Evolutionary conservation across 1,140 invertebrate species (phyloP), one percentile per base, ranked within the genome.

Genomic region (Rhagoletis zephyria): DNA sequence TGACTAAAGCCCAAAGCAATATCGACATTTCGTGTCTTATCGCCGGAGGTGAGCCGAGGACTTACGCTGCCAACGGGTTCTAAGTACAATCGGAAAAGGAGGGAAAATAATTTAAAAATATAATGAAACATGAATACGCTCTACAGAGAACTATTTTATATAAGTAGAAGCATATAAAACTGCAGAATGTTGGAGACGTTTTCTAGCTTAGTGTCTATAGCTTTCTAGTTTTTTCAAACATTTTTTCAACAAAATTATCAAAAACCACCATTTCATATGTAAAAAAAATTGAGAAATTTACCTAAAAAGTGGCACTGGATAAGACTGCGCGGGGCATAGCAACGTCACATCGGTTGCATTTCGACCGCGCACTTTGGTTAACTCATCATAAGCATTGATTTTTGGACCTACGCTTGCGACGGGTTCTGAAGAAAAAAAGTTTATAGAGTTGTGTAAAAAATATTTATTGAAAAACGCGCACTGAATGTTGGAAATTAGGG

Each of bases 241-340:
- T 30, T 30, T 30, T 30, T 56, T 56, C 5, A 10, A 56, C 61
- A 63, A 63, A 14, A 7, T 63, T 14, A 14, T 4, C 12, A 63
- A 14, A n/a, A 63, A 63, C 9, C 61, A 16, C 70, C 42, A 10
- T 40, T 40, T 42, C 4, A 14, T 67, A 40, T n/a, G 3, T 19
- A 4, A 5, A 0, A 10, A 81, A 59, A 56, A 81, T 48, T 2
- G 64, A 12, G n/a, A n/a, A 30, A 59, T 92, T 94, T 95, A 96
- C 96, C 96, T 96, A 95, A 95, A 95, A 85, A 94, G 90, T 89
- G 96, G 96, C 89, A 95, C 94, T 89, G 96, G 96, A 93, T 95
- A 96, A 88, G 95, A 95, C 94, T 96, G 96, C 16, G 96, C 96
- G 81, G 95, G 95, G 92, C 96, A 97, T 81, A 95, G 90, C 85